Base-by-base conservation (phyloP, 30 jellyfish, hydroid and myxozoan genomes). In the Aurelia sp. region DNA sequence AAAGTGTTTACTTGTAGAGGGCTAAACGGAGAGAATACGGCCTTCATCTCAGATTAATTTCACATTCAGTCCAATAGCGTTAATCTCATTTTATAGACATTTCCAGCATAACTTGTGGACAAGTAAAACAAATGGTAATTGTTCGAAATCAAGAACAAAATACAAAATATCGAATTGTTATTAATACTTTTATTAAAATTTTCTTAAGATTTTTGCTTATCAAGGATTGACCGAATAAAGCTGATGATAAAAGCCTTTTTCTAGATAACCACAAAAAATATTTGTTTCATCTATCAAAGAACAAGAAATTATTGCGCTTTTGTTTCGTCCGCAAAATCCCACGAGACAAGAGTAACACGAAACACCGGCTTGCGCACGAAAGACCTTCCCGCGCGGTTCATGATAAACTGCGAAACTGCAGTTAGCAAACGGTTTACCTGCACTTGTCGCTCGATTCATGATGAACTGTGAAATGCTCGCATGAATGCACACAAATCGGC, bases 321-420 rank as follows among this genome's bases (percentile, higher is more conserved):
- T 76, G 76, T 59, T 62, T 33, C 61, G 59, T 71, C 78, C 77
- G 48, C 63, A 44, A 37, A 76, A 37, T 58, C 87, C 87, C 87
- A 76, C 77, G 63, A 76, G 47, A 53, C 47, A 19, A 23, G 30
- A 48, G 27, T 19, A 13, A 52, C 44, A 22, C 23, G 59, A 12
- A 16, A 37, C 73, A 23, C 18, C 74, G 30, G 37, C 5, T 52
- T 13, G 27, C 62, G 13, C 62, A 30, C 37, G 80, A 69, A 69
- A 58, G 80, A 69, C 27, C 37, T n/a, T 53, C 17, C 23, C 62
- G 62, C 62, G 53, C 80, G 27, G 21, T 16, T n/a, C 60, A 20
- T 6, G 23, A 67, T 4, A 4, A 73, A 44, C 52, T 9, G 70
- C 51, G 51, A 18, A 17, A 11, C 53, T 6, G 74, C 15, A 37